Conservation (phyloP, 1,140 invertebrate species). For the Nebria ingens region DNA sequence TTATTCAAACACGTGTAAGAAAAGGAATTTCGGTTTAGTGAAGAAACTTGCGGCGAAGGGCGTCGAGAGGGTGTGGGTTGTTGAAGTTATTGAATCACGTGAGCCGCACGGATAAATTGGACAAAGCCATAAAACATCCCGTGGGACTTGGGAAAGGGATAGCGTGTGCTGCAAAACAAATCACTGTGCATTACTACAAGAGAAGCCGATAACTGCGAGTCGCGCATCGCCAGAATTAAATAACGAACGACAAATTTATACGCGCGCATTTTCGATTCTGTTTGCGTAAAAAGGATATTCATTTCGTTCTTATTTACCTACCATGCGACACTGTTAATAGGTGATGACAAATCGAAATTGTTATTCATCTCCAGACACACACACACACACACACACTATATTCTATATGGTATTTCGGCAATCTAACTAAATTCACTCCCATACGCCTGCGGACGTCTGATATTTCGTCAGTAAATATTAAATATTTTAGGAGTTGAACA, state of each 20-base stretch:
- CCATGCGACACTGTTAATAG: background rate
- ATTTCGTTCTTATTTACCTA: background rate
- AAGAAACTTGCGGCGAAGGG: background rate
- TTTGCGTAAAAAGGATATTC: background rate
- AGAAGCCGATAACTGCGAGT: background rate
- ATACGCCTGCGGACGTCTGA: no score
- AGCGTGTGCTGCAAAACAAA: background rate
- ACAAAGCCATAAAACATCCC: background rate
- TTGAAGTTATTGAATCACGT: conserved; percentile 4
- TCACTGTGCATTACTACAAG: conserved; percentile 1
- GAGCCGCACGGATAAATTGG: conserved; percentile 1
- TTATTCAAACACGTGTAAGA: background rate
- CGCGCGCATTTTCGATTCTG: background rate
- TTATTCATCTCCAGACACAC: no score
- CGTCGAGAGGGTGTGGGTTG: no score
- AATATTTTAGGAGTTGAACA: no score
- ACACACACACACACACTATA: no score
- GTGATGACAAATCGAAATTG: background rate
- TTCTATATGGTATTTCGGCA: no score
- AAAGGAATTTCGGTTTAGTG: background rate
- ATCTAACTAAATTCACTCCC: no score
- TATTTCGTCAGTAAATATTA: no score
- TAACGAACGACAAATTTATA: conserved; percentile 9
- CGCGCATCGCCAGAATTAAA: background rate
- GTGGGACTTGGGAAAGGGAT: background rate